Evolutionary conservation across 2,113 vertebrate genomes (phyloP).

Genomic region (Rhinichthys klamathensis): DNA sequence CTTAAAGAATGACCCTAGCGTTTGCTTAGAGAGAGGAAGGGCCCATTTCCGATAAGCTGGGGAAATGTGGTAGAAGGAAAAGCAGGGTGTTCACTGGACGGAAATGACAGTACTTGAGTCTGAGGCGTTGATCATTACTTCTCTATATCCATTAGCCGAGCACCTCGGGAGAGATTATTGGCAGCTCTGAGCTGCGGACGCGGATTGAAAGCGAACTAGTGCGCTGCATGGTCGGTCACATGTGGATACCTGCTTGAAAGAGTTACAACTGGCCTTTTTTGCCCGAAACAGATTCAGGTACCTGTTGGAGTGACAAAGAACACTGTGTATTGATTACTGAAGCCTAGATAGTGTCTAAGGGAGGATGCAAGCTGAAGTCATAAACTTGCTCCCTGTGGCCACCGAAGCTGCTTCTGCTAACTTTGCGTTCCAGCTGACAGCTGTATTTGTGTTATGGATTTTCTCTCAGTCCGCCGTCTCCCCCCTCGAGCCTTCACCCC

Average conservation of each 20-base stretch:
- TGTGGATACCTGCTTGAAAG: not conserved
- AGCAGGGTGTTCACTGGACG: constrained; percentile 38
- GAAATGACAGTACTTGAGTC: constrained; percentile 53
- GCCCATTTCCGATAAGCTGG: constrained; percentile 66
- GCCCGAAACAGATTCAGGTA: not conserved
- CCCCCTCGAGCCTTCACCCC: constrained; percentile 50
- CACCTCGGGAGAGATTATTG: constrained; percentile 56
- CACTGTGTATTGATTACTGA: not conserved
- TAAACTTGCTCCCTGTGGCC: constrained; percentile 55
- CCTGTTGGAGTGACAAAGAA: constrained; percentile 23
- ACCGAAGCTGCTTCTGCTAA: constrained; percentile 69
- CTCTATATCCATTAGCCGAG: constrained; percentile 60
- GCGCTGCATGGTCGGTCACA: not conserved
- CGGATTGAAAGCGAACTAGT: constrained; percentile 37
- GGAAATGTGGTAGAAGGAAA: constrained; percentile 44
- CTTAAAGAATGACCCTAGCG: constrained; percentile 69
- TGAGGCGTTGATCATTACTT: constrained; percentile 60
- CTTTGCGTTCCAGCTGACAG: constrained; percentile 75
- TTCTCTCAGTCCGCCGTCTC: constrained; percentile 74
- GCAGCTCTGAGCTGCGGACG: constrained; percentile 31
- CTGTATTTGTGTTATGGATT: constrained; percentile 85
- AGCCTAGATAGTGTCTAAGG: constrained; percentile 55
- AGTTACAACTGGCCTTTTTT: not conserved
- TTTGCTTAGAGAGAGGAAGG: constrained; percentile 64
- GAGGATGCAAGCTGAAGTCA: constrained; percentile 58